Conservation (phyloP, 2,113 vertebrate genomes). For the Orcinus orca region DNA sequence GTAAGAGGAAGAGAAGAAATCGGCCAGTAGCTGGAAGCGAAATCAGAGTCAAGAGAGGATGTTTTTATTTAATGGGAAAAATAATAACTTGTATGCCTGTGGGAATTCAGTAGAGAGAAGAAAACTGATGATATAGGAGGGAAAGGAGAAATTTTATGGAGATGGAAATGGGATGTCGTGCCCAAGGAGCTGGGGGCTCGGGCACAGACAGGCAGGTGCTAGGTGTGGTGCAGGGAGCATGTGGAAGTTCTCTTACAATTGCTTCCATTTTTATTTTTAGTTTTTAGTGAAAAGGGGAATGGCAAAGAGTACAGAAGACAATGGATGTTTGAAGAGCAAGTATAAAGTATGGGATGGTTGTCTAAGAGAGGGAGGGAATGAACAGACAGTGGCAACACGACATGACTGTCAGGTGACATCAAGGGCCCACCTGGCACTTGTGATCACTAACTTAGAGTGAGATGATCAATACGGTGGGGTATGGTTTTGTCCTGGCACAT, state of each 20-base stretch:
- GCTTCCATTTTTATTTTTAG: not conserved
- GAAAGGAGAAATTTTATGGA: not conserved
- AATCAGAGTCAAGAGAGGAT: not conserved
- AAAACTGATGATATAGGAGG: not conserved
- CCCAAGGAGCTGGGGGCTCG: accelerated
- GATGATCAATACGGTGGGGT: accelerated
- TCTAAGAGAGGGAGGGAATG: not conserved
- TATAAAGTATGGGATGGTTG: not conserved
- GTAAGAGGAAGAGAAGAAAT: not conserved
- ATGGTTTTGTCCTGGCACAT: not conserved
- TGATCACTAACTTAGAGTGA: not conserved
- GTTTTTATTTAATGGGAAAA: slow-evolving; percentile 27
- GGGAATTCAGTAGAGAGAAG: not conserved
- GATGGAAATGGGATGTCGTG: accelerated
- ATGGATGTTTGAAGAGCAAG: not conserved
- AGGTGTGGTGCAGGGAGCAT: accelerated
- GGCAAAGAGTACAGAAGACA: not conserved
- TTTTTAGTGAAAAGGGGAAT: not conserved
- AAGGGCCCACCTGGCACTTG: too few species aligned
- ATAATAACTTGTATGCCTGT: not conserved
- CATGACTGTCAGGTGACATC: too few species aligned
- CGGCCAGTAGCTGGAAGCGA: too few species aligned
- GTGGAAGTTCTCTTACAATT: not conserved
- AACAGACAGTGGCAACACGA: not conserved
- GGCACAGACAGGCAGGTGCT: not conserved